These are phyloP conservation scores for Silvanus unidentatus DNA, from an alignment of 2,888 invertebrate genomes.

Conservation along the genomic window DNA sequence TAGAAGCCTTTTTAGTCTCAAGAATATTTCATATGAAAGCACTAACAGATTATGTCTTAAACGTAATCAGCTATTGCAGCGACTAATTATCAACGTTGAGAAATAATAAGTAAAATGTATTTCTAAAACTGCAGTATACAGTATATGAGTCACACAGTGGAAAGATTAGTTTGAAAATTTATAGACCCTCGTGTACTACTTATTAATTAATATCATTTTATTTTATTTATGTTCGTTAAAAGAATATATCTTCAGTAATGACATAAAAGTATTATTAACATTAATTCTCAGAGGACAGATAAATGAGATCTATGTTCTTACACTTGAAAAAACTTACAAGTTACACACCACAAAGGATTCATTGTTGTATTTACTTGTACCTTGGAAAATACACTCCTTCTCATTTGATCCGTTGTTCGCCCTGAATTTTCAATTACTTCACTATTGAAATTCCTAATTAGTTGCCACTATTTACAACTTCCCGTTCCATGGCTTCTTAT, in stretches of 20 bases:
- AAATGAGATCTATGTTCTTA: slow-evolving; percentile 3
- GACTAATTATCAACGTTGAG: too few relatives aligned
- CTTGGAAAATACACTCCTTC: neutral
- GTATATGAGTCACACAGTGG: too few relatives aligned
- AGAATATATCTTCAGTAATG: neutral
- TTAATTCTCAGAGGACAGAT: neutral
- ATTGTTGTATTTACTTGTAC: slow-evolving; percentile 3
- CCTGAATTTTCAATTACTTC: neutral
- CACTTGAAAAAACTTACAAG: slow-evolving; percentile 1
- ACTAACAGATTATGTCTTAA: too few relatives aligned
- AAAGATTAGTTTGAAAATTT: too few relatives aligned
- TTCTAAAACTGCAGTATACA: too few relatives aligned
- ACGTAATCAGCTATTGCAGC: too few relatives aligned
- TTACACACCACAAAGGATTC: neutral
- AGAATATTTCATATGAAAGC: too few relatives aligned
- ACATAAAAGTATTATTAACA: neutral
- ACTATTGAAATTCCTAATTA: slow-evolving; percentile 1
- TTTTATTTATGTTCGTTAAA: too few relatives aligned
- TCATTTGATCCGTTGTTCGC: neutral
- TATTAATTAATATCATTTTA: too few relatives aligned
- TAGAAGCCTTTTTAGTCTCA: too few relatives aligned
- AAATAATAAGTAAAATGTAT: too few relatives aligned
- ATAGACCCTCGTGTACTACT: too few relatives aligned
- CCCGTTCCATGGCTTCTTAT: neutral
- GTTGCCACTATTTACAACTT: neutral